These are phyloP conservation scores for Fratercula arctica DNA, from an alignment of 2,797 vertebrate genomes.

Conservation along the genomic window DNA sequence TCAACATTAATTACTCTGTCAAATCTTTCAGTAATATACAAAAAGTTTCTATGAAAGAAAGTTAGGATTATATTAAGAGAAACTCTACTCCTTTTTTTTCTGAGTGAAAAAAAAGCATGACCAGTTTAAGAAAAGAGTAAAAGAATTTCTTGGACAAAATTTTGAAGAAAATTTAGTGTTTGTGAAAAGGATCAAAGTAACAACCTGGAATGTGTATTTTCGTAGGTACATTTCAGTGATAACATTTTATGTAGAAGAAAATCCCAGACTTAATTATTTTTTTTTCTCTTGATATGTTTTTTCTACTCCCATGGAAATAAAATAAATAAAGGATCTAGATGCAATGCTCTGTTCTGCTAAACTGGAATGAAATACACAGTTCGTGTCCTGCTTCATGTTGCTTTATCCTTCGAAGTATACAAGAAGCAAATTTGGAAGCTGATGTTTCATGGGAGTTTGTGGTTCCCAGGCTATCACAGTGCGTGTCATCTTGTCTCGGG, in stretches of 20 bases:
- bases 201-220: neutral
- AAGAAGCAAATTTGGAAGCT: neutral
- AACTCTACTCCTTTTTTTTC: neutral
- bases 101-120: neutral
- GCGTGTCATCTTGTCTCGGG: neutral
- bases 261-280: neutral
- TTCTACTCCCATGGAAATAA: neutral
- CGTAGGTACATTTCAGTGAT: neutral
- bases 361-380: neutral
- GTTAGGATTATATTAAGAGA: neutral
- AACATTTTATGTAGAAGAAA: neutral
- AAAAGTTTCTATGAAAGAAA: neutral
- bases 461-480: neutral
- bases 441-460: neutral
- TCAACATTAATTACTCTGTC: neutral
- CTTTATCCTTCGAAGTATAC: neutral
- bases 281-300: neutral
- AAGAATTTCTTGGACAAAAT: neutral
- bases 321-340: neutral
- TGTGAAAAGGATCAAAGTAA: neutral
- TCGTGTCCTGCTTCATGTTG: neutral
- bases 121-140: neutral
- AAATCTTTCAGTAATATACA: neutral
- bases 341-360: neutral
- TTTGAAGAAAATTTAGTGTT: neutral